phyloP scores from a whole-genome alignment of 2,113 vertebrate species.

The Semnornis frantzii region DNA sequence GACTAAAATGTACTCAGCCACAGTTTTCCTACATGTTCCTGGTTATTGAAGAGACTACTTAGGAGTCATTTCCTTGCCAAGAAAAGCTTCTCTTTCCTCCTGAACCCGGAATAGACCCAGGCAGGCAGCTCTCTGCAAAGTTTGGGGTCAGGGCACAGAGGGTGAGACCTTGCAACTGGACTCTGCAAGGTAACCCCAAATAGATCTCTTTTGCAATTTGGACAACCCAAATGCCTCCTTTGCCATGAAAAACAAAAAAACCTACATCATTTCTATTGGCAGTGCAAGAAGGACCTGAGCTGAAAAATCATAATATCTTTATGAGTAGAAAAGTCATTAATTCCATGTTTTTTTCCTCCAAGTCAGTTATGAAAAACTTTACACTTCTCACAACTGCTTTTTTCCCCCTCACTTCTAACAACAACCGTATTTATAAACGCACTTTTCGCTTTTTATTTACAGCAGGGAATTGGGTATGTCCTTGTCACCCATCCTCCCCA shows the following conservation, averaged over 20 bases:
- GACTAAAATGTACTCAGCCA: slow-evolving; percentile 71
- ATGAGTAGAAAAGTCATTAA: background rate
- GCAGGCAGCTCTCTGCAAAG: slow-evolving; percentile 54
- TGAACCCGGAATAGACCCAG: slow-evolving; percentile 72
- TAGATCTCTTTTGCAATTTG: background rate
- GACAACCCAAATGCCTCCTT: background rate
- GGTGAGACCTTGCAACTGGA: background rate
- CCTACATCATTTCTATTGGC: accelerated
- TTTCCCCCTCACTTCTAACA: background rate
- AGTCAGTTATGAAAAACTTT: background rate
- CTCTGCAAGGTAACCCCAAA: background rate
- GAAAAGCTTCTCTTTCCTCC: slow-evolving; percentile 80
- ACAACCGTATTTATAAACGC: accelerated
- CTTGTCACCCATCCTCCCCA: background rate
- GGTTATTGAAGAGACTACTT: slow-evolving; percentile 64
- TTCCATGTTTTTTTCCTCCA: background rate
- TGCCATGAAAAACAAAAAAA: background rate
- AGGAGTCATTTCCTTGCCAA: slow-evolving; percentile 81
- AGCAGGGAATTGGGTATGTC: background rate
- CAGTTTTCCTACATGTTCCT: slow-evolving; percentile 71
- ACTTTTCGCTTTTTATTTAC: background rate
- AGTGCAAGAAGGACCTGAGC: accelerated
- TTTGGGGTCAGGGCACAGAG: slow-evolving; percentile 51
- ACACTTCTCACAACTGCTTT: accelerated
- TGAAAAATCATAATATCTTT: background rate